Evolutionary conservation across 2,113 vertebrate genomes (phyloP).

Genomic region (Odocoileus virginianus): DNA sequence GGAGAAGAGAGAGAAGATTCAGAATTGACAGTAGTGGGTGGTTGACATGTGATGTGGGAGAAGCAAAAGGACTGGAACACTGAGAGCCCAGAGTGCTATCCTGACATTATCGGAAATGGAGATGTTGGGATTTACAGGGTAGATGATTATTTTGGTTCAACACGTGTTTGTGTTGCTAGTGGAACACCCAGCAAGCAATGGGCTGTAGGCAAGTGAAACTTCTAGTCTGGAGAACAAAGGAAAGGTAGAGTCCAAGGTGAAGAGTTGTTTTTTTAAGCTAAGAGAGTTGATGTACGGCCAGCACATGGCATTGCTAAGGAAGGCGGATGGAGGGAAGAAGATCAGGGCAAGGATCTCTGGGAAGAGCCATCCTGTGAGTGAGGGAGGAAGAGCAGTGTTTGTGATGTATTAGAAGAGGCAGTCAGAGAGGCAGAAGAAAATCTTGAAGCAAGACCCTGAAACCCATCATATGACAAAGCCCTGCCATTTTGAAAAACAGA

Average conservation of each 20-base stretch:
- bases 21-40: not conserved
- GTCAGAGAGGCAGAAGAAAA: not conserved
- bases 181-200: not conserved
- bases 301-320: not conserved
- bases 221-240: not conserved
- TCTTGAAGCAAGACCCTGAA: not conserved
- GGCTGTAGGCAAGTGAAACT: not conserved
- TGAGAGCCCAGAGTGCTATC: not conserved
- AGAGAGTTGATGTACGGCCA: not conserved
- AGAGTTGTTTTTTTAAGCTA: not conserved
- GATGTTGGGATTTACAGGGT: not conserved
- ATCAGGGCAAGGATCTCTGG: not conserved
- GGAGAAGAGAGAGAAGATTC: not conserved
- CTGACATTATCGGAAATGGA: not conserved
- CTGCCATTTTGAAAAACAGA: not conserved
- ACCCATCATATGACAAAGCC: not conserved
- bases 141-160: not conserved
- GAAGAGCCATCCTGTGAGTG: not conserved
- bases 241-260: not conserved
- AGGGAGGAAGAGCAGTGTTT: not conserved
- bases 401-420: not conserved
- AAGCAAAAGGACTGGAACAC: not conserved
- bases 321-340: not conserved
- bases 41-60: rapidly evolving
- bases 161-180: not conserved